phyloP scores from a whole-genome alignment of 2,797 vertebrate genomes.

The Amblyopsis hoosieri region DNA sequence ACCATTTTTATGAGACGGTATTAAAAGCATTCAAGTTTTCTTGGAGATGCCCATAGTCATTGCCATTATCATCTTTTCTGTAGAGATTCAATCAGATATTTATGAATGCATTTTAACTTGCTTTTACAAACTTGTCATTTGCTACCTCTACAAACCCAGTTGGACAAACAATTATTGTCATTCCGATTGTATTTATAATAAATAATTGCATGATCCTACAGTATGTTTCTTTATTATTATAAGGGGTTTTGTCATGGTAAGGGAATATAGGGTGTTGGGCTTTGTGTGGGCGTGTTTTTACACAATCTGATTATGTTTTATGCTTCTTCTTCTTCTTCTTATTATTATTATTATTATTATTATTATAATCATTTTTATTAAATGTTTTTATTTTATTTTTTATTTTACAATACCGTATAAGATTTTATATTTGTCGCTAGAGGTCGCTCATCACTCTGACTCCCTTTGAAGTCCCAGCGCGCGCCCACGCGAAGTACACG shows the following conservation, averaged over 20 bases:
- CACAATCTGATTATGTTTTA: background rate
- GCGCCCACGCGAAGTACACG: slow-evolving; percentile 51
- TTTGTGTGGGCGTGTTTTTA: background rate
- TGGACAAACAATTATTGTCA: background rate
- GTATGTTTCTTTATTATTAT: background rate
- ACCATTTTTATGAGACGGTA: too few relatives aligned
- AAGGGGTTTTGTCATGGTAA: background rate
- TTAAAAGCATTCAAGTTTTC: too few relatives aligned
- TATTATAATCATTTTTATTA: too few relatives aligned
- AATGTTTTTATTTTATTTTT: too few relatives aligned
- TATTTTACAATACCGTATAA: too few relatives aligned
- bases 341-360: too few relatives aligned
- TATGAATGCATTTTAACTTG: too few relatives aligned
- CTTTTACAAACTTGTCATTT: background rate
- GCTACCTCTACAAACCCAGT: background rate
- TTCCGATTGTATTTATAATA: slow-evolving; percentile 18
- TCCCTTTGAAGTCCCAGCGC: slow-evolving; percentile 10
- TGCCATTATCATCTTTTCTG: too few relatives aligned
- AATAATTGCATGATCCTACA: slow-evolving; percentile 31
- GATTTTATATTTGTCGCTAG: slow-evolving; percentile 39
- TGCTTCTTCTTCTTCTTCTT: background rate
- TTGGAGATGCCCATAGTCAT: too few relatives aligned
- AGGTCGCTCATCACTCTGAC: slow-evolving; percentile 33
- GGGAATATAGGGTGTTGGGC: background rate
- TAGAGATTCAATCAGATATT: too few relatives aligned